Evolutionary conservation across 2,888 invertebrate genomes (phyloP).

Genomic region (Melikaiella ostensackeni): DNA sequence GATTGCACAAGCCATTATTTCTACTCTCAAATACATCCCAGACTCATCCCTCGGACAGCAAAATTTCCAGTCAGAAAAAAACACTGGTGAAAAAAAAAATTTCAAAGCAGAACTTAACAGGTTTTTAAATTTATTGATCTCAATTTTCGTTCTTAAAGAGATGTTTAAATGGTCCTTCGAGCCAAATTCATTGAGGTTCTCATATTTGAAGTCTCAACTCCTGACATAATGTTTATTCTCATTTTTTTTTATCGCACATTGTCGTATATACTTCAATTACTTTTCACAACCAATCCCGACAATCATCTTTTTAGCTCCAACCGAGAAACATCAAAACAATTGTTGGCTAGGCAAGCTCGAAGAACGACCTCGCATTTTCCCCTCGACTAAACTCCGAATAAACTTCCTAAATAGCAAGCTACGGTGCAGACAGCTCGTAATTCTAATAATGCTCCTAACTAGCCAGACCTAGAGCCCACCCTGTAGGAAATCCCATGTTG

Average conservation of each 20-base stretch:
- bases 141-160: no score
- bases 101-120: no score
- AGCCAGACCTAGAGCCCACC: slow-evolving; percentile 24
- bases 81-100: no score
- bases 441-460: slow-evolving; percentile 52
- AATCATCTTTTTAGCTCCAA: not conserved
- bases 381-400: slow-evolving; percentile 32
- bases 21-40: slow-evolving; percentile 5
- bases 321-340: not conserved
- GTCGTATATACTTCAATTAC: no score
- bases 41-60: not conserved
- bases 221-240: no score
- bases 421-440: slow-evolving; percentile 42
- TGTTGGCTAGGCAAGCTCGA: slow-evolving; percentile 5
- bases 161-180: no score
- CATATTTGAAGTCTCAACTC: no score
- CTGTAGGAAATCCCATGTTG: slow-evolving; percentile 49
- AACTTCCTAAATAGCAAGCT: slow-evolving; percentile 40
- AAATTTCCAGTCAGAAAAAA: not conserved
- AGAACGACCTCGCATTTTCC: slow-evolving; percentile 26
- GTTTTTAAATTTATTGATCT: no score
- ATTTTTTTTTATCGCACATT: no score
- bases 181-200: no score
- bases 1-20: slow-evolving; percentile 65
- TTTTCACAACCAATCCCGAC: no score